A percentile compares a stretch with the other conserved stretches of the same genome.
Conservation (phyloP, 2,113 vertebrate genomes). For the Motacilla tschutschensis region DNA sequence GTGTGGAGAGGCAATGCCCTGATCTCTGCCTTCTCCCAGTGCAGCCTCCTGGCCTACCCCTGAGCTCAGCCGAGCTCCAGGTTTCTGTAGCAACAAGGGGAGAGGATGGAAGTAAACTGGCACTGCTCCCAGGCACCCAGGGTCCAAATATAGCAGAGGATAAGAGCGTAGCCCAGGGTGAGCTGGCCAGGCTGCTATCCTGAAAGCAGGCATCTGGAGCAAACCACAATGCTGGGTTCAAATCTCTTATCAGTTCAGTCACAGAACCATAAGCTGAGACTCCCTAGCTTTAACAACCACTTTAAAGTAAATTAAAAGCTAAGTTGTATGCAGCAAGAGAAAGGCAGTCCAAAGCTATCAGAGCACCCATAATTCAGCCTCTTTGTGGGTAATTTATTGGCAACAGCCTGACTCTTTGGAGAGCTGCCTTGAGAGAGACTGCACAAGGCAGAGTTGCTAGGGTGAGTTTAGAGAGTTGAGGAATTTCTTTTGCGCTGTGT, state of each 20-base stretch:
- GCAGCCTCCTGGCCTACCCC: not conserved
- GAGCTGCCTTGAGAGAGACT: constrained; percentile 14
- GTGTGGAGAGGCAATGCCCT: not conserved
- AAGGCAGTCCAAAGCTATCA: constrained; percentile 38
- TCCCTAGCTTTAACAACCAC: constrained; percentile 34
- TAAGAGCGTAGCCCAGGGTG: not conserved
- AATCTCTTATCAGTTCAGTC: constrained; percentile 44
- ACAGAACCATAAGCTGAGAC: constrained; percentile 11
- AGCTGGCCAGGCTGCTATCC: not conserved
- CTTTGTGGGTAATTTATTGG: constrained; percentile 56
- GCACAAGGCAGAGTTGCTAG: constrained; percentile 32
- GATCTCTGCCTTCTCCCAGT: not conserved
- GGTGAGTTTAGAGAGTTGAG: constrained; percentile 2
- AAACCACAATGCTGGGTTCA: not conserved
- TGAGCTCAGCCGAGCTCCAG: not conserved
- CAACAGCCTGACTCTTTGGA: constrained; percentile 44
- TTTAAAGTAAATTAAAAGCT: constrained; percentile 62
- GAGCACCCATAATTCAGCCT: constrained; percentile 50
- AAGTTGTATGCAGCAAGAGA: constrained; percentile 25
- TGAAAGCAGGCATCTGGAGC: constrained; percentile 7
- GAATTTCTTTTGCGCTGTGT: not conserved
- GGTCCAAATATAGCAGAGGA: not conserved
- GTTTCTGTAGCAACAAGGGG: constrained; percentile 29
- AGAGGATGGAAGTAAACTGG: constrained; percentile 5
- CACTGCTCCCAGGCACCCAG: not conserved